Base-by-base conservation (phyloP, 2,797 vertebrate genomes). In the Odontamblyopus lacepedii region DNA sequence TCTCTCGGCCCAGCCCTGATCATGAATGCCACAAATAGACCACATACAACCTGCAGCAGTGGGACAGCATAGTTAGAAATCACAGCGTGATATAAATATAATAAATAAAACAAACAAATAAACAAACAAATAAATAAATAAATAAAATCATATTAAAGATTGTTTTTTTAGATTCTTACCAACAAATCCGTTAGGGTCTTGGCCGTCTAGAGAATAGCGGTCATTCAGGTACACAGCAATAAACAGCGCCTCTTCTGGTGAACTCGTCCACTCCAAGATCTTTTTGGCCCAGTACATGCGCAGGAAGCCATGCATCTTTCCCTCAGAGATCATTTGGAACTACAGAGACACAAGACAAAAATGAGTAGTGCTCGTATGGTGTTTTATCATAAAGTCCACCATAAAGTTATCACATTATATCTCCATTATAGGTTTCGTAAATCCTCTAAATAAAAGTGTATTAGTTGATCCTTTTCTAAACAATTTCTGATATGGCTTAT, bases 211-310 rank as follows among this genome's bases (percentile, higher is more conserved):
- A 83, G 94, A 83, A 0, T 95, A 97, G 74, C 94, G 95, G 66
- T 97, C 96, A 0, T 97, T 98, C 12, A 97, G 90, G 86, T 96
- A 96, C 57, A 97, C 92, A 56, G 95, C 92, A 12, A 94, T 94
- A 8, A 83, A 90, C 26, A 97, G 92, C 0, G 95, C 96, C 77
- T 96, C 95, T 72, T 96, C 95, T 0, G 96, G 96, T 0, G 95
- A 96, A 1, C 1, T 72, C 0, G 96, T 97, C 96, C 96, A 97
- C 89, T 97, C 96, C 77, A 97, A 90, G 72, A 97, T 97, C 90
- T 97, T 98, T 85, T 98, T 98, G 78, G 96, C 96, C 96, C 96
- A 97, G 88, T 97, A 97, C 96, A 98, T 97, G 63, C 96, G 88
- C 73, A 98, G 29, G 86, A 95, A 98, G 8, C 96, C 96, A 0